Percentiles rank a stretch among this genome's conserved stretches.
Conservation (phyloP, 2,113 vertebrate genomes). For the Prionailurus viverrinus region DNA sequence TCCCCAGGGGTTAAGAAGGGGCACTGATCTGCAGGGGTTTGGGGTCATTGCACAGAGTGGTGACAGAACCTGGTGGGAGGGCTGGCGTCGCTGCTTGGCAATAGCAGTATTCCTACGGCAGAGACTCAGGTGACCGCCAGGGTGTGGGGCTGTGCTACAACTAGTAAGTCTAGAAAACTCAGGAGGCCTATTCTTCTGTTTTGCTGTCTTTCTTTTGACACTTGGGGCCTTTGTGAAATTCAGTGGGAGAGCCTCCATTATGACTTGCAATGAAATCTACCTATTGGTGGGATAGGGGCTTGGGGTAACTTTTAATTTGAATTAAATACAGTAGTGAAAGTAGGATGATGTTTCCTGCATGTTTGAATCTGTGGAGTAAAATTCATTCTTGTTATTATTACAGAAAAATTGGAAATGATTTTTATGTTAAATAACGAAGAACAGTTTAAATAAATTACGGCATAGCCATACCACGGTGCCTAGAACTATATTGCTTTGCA, state of each 20-base stretch:
- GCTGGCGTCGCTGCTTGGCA: accelerated
- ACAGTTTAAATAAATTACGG: not conserved
- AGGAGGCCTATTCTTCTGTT: not conserved
- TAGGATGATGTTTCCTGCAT: not conserved
- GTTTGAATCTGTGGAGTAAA: constrained; percentile 1
- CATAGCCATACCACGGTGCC: not conserved
- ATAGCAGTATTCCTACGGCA: accelerated
- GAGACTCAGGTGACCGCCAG: not conserved
- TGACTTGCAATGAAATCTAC: not conserved
- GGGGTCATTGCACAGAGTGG: not conserved
- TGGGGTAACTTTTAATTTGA: constrained; percentile 21
- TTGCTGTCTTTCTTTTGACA: not conserved
- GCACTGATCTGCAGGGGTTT: not conserved
- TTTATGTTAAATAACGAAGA: constrained; percentile 38
- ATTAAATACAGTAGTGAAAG: not conserved
- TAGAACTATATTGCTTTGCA: not conserved
- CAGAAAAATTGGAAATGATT: not conserved
- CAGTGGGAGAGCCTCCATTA: not conserved
- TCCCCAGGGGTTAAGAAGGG: not conserved
- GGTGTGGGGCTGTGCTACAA: not conserved
- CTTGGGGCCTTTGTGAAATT: not conserved
- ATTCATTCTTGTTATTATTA: not conserved
- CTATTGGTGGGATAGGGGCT: not conserved
- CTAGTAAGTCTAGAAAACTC: not conserved
- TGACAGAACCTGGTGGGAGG: not conserved